A percentile compares a stretch with the other conserved stretches of the same genome.
phyloP scores from a whole-genome alignment of 1,140 invertebrate species.

The Diachasmimorpha longicaudata region DNA sequence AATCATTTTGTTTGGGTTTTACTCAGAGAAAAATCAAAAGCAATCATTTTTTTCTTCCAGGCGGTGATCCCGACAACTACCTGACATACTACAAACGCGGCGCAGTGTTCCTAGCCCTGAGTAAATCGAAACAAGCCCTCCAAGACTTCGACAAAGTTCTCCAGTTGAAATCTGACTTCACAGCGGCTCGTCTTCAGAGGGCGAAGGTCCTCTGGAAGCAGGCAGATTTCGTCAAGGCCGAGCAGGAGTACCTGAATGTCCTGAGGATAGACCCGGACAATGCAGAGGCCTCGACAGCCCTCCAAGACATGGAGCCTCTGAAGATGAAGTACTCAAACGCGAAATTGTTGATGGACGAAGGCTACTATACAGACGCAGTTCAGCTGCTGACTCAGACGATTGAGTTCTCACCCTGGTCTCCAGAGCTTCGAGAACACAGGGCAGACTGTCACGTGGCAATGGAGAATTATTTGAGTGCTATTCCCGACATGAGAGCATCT shows the following conservation, averaged over 20 bases:
- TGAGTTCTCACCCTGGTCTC: conserved; percentile 91
- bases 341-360: conserved; percentile 70
- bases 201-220: conserved; percentile 89
- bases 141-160: conserved; percentile 92
- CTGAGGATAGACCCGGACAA: conserved; percentile 78
- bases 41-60: conserved; percentile 64
- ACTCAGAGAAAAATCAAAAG: too few relatives aligned
- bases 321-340: conserved; percentile 72
- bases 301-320: conserved; percentile 70
- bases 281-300: conserved; percentile 73
- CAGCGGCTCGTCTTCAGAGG: conserved; percentile 84
- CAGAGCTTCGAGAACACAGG: conserved; percentile 81
- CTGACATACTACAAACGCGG: conserved; percentile 94
- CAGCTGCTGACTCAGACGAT: conserved; percentile 75
- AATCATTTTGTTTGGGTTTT: too few relatives aligned
- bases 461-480: conserved; percentile 86
- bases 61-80: conserved; percentile 95
- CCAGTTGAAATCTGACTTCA: conserved; percentile 94
- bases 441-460: conserved; percentile 82
- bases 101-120: conserved; percentile 95
- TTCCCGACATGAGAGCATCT: conserved; percentile 87
- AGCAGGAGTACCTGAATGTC: conserved; percentile 82
- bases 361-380: conserved; percentile 76
- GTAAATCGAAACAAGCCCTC: conserved; percentile 94
- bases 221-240: conserved; percentile 82